Base-by-base conservation (phyloP, 1,140 invertebrate genomes). In the Manduca sexta region DNA sequence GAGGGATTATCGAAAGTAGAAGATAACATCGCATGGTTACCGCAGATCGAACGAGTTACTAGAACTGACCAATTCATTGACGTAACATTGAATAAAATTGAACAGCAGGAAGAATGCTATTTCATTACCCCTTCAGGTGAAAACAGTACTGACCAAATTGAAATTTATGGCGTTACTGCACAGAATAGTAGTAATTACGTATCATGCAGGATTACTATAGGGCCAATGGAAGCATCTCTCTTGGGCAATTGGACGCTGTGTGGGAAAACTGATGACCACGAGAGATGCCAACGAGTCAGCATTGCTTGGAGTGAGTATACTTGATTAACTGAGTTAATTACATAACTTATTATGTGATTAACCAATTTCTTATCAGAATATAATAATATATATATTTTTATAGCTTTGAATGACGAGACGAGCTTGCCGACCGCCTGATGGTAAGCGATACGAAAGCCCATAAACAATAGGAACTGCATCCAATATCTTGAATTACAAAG, bases 181-280 rank as follows among this genome's bases (percentile, higher is more conserved):
- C 52, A 45, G 7, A 18, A 11, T 1, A 50, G 40, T 5, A 61
- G 49, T 26, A 16, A 42, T 11, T 58, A 39, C 26, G 62, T 61
- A 2, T 55, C 58, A 0, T 58, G 62, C 17, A 52, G 58, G 13
- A 49, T 65, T 11, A 50, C 43, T 8, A 39, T 65, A n/a, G 62
- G 58, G 10, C 62, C 62, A 3, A 58, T 65, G 41, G 31, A 39
- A 7, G 10, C 30, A 1, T 29, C 21, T 6, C 29, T 53, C 7
- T 16, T 61, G n/a, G 62, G 62, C 13, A 14, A 18, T 1, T 65
- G 62, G 62, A 38, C 15, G 1, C 8, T 65, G 1, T 60, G 57
- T 43, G 59, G 59, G n/a, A 18, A 35, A 35, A 12, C 31, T 16
- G 8, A 8, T 26, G 8, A 26, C 21, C 4, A 26, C 21, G 17